These are phyloP conservation scores for Callimorpha dominula DNA, from an alignment of 2,888 invertebrate genomes.

Conservation along the genomic window DNA sequence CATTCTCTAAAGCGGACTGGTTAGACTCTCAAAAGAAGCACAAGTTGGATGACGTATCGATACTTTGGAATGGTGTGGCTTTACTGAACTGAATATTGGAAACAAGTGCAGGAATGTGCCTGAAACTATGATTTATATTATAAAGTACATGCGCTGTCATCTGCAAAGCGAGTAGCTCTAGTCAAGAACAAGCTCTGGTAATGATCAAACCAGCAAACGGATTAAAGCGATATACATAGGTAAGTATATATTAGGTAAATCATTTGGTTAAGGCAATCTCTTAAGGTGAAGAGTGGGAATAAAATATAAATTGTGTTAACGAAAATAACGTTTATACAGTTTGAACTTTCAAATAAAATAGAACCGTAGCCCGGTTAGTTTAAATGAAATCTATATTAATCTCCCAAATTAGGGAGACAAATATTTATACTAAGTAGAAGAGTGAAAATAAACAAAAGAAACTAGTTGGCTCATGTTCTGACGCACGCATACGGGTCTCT, in stretches of 20 bases:
- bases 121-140: neutral
- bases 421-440: constrained; percentile 9
- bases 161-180: too few relatives aligned
- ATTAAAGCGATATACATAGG: too few relatives aligned
- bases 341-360: neutral
- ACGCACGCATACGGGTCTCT: neutral
- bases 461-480: constrained; percentile 5
- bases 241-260: too few relatives aligned
- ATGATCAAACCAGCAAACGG: too few relatives aligned
- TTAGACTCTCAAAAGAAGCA: neutral
- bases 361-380: neutral
- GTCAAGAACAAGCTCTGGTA: too few relatives aligned
- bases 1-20: neutral
- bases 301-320: too few relatives aligned
- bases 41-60: neutral
- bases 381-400: neutral
- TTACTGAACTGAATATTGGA: neutral
- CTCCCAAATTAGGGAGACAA: constrained; percentile 4
- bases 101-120: neutral
- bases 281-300: neutral
- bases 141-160: neutral
- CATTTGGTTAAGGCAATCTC: too few relatives aligned
- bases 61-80: neutral
- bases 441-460: constrained; percentile 7
- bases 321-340: neutral